phyloP scores from a whole-genome alignment of 2,888 invertebrate species.

The Hirtodrosophila histrioides region DNA sequence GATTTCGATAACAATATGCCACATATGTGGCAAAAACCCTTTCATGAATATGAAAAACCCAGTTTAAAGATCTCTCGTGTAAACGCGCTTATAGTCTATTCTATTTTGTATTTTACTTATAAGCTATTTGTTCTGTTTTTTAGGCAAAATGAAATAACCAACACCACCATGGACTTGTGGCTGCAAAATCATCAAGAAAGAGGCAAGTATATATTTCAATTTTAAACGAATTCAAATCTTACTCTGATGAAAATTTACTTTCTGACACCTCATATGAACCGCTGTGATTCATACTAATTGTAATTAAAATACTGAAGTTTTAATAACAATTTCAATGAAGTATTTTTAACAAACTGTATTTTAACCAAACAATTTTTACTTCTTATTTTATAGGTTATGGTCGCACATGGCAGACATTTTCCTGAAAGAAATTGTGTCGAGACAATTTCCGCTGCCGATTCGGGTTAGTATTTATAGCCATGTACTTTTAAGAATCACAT shows the following conservation, averaged over 20 bases:
- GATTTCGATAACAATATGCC: too few species aligned
- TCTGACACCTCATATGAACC: conserved; percentile 84
- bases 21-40: too few species aligned
- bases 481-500: background rate
- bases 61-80: too few species aligned
- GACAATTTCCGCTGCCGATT: background rate
- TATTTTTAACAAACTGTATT: background rate
- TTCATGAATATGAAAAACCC: too few species aligned
- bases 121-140: conserved; percentile 1
- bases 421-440: background rate
- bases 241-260: conserved; percentile 78
- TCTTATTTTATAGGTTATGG: conserved; percentile 27
- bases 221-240: background rate
- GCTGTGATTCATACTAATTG: conserved; percentile 74
- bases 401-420: background rate
- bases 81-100: too few species aligned
- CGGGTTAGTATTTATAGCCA: conserved; percentile 24
- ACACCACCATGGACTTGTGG: background rate
- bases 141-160: conserved; percentile 19
- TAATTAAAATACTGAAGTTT: conserved; percentile 62
- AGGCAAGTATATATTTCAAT: conserved; percentile 12
- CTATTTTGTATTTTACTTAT: conserved; percentile 1
- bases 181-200: background rate
- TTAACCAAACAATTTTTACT: background rate
- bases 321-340: background rate